Evolutionary conservation across 1,140 invertebrate species (phyloP).

Genomic region (Euura saliciscinereae): DNA sequence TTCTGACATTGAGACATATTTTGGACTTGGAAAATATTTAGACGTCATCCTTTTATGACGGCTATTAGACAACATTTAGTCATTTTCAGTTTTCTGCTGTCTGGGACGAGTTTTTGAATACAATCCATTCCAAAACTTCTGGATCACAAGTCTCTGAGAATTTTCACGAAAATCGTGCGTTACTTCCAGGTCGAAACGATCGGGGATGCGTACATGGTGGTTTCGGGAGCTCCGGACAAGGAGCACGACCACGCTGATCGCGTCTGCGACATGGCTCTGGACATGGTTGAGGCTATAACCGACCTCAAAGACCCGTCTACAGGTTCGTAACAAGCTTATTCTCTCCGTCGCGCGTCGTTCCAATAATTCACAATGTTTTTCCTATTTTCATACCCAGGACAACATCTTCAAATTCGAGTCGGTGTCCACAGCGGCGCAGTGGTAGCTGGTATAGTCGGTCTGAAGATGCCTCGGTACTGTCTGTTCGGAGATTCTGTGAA

Average conservation of each 20-base stretch:
- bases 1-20: too few species aligned
- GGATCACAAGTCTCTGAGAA: not conserved
- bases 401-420: slow-evolving; percentile 87
- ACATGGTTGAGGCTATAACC: slow-evolving; percentile 93
- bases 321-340: slow-evolving; percentile 56
- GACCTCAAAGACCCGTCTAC: slow-evolving; percentile 91
- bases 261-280: slow-evolving; percentile 95
- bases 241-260: slow-evolving; percentile 89
- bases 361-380: not conserved
- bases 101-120: too few species aligned
- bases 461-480: slow-evolving; percentile 96
- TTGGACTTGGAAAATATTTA: too few species aligned
- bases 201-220: slow-evolving; percentile 97
- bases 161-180: not conserved
- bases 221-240: slow-evolving; percentile 91
- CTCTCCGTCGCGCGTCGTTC: not conserved
- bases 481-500: slow-evolving; percentile 94
- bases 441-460: slow-evolving; percentile 92
- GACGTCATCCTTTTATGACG: too few species aligned
- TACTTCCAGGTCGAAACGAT: slow-evolving; percentile 89
- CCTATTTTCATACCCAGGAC: slow-evolving; percentile 60
- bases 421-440: slow-evolving; percentile 91
- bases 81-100: too few species aligned
- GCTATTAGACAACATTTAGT: too few species aligned
- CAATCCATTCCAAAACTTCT: not conserved